Conservation (phyloP, 1,140 invertebrate genomes). For the Frieseomelitta varia region DNA sequence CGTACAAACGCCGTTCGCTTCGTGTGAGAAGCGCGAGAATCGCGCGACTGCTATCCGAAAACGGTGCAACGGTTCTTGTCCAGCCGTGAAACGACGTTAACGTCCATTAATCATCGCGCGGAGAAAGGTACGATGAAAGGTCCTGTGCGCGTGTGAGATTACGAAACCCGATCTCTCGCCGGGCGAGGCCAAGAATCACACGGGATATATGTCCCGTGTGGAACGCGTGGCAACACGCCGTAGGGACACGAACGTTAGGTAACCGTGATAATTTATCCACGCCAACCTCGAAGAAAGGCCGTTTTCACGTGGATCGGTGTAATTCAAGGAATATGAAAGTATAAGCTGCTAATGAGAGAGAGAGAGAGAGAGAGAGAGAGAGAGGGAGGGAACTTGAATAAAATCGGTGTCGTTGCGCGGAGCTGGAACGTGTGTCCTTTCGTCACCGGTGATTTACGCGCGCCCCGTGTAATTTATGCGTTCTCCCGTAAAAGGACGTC, state of each 20-base stretch:
- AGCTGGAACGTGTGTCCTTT: background rate
- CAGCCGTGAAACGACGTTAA: slow-evolving; percentile 33
- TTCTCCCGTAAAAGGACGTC: background rate
- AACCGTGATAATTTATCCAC: slow-evolving; percentile 60
- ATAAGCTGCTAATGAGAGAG: slow-evolving; percentile 37
- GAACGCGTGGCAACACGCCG: slow-evolving; percentile 16
- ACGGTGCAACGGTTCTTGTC: slow-evolving; percentile 48
- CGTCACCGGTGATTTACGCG: slow-evolving; percentile 18
- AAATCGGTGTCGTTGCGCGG: slow-evolving; percentile 23
- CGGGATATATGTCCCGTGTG: slow-evolving; percentile 23
- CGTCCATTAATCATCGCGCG: slow-evolving; percentile 54
- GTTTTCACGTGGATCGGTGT: slow-evolving; percentile 35
- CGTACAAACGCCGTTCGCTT: slow-evolving; percentile 19
- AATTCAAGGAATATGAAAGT: slow-evolving; percentile 58
- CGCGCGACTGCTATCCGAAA: slow-evolving; percentile 49
- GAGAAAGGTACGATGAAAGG: slow-evolving; percentile 60
- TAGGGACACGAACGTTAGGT: background rate
- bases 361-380: too few species aligned
- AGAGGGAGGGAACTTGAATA: slow-evolving; percentile 21
- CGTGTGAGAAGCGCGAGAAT: slow-evolving; percentile 25
- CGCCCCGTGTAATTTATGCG: background rate
- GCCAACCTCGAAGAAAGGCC: slow-evolving; percentile 37
- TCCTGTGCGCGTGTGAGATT: slow-evolving; percentile 64
- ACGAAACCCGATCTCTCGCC: slow-evolving; percentile 60
- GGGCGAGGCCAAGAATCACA: slow-evolving; percentile 54